Evolutionary conservation across 1,140 invertebrate species (phyloP).

Genomic region (Cydia fagiglandana): DNA sequence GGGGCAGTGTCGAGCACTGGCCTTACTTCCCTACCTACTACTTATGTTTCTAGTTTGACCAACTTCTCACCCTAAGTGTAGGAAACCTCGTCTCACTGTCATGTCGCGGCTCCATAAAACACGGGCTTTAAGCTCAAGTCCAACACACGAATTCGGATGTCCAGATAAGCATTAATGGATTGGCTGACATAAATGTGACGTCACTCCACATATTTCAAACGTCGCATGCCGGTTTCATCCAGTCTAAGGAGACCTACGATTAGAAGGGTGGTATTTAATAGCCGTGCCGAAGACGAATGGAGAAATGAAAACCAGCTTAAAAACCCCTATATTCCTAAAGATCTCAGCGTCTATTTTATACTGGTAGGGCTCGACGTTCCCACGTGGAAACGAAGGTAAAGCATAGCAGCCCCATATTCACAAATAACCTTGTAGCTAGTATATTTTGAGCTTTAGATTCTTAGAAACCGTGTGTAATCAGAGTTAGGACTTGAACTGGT

Average conservation of each 20-base stretch:
- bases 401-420: neutral
- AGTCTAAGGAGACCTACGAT: constrained; percentile 42
- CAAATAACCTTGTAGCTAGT: neutral
- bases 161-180: constrained; percentile 77
- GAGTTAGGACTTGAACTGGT: too few relatives aligned
- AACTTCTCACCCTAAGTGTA: neutral
- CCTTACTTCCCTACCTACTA: too few relatives aligned
- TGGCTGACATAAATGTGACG: constrained; percentile 78
- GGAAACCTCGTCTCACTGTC: constrained; percentile 40
- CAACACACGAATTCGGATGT: constrained; percentile 73
- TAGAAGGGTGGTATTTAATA: constrained; percentile 4
- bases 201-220: constrained; percentile 75
- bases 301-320: neutral
- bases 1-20: too few relatives aligned
- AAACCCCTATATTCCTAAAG: neutral
- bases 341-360: neutral
- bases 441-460: neutral
- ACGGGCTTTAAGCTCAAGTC: constrained; percentile 52
- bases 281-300: neutral
- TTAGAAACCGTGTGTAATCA: neutral
- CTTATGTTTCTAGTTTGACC: neutral
- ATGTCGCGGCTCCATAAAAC: constrained; percentile 61
- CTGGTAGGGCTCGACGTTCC: neutral
- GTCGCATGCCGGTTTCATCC: constrained; percentile 60
- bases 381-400: neutral